Evolutionary conservation across 2,113 vertebrate species (phyloP).

Genomic region (Heterochromis multidens): DNA sequence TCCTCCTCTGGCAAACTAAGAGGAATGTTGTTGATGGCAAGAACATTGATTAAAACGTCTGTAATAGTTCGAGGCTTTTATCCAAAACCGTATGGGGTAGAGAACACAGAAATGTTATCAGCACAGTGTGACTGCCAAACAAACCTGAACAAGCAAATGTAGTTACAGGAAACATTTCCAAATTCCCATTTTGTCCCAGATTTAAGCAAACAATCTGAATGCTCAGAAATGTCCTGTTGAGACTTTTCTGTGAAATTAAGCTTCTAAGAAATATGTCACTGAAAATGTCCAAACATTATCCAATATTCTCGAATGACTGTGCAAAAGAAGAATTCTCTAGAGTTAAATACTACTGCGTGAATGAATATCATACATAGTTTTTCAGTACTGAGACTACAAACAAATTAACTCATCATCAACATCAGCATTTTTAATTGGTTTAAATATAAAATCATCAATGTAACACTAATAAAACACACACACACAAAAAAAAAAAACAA

Average conservation of each 20-base stretch:
- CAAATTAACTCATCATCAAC: neutral
- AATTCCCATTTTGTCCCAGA: conserved; percentile 41
- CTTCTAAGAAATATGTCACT: conserved; percentile 56
- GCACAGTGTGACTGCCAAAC: conserved; percentile 45
- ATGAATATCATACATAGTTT: neutral
- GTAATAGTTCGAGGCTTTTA: neutral
- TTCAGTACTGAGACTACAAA: neutral
- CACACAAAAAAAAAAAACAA: too few species aligned
- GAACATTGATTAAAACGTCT: neutral
- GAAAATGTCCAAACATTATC: conserved; percentile 29
- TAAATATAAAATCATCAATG: neutral
- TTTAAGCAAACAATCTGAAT: conserved; percentile 58
- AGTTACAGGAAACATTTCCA: conserved; percentile 51
- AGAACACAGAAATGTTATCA: conserved; percentile 39
- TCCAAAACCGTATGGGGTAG: neutral
- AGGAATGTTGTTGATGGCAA: neutral
- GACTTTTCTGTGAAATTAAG: conserved; percentile 56
- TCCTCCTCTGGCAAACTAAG: neutral
- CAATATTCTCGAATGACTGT: conserved; percentile 1
- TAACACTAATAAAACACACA: neutral
- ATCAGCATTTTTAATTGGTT: neutral
- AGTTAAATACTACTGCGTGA: neutral
- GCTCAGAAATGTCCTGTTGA: conserved; percentile 40
- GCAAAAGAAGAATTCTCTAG: neutral
- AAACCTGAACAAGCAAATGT: conserved; percentile 40